phyloP scores from a whole-genome alignment of 1,140 invertebrate species.

The Alviniconcha marisindica region DNA sequence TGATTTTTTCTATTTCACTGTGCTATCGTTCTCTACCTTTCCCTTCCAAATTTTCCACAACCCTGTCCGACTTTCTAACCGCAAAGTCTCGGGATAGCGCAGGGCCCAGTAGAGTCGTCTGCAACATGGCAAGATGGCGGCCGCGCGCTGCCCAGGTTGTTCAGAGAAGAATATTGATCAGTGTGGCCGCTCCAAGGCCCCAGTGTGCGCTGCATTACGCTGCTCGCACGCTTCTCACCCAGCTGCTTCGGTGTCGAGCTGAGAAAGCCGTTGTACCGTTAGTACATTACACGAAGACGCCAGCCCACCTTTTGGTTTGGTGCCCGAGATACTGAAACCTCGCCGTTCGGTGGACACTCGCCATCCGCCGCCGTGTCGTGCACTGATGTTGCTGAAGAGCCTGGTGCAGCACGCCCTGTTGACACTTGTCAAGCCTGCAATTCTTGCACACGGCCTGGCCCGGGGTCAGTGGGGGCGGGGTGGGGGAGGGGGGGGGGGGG shows the following conservation, averaged over 20 bases:
- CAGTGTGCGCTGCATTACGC: background rate
- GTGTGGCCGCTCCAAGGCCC: conserved; percentile 26
- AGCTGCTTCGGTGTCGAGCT: background rate
- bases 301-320: no score
- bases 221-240: conserved; percentile 9
- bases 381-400: background rate
- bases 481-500: background rate
- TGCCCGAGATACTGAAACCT: no score
- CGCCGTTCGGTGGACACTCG: no score
- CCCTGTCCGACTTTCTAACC: background rate
- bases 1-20: conserved; percentile 11
- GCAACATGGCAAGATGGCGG: conserved; percentile 44
- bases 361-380: no score
- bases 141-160: conserved; percentile 28
- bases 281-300: no score
- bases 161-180: conserved; percentile 38
- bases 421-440: background rate
- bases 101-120: conserved; percentile 33
- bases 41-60: background rate
- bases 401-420: background rate
- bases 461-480: conserved; percentile 1
- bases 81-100: conserved; percentile 9
- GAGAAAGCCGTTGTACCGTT: background rate
- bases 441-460: conserved; percentile 8
- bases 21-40: background rate